phyloP scores from a whole-genome alignment of 2,888 invertebrate genomes.

The Eumacrocentrus americanus region DNA sequence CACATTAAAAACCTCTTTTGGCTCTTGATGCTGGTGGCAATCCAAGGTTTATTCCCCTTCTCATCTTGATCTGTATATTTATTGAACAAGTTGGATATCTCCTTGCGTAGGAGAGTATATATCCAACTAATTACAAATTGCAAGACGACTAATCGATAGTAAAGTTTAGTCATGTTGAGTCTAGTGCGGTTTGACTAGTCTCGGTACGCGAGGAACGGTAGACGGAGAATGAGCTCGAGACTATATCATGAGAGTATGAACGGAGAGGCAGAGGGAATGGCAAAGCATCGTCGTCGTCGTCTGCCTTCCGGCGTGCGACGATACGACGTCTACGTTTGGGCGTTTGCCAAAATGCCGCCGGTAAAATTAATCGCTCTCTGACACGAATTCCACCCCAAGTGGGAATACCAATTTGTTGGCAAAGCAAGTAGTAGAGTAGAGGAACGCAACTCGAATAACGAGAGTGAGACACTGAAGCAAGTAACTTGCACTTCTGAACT shows the following conservation, averaged over 20 bases:
- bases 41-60: background rate
- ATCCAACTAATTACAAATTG: background rate
- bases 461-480: background rate
- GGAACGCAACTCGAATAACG: background rate
- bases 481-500: conserved; percentile 4
- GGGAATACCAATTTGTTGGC: conserved; percentile 53
- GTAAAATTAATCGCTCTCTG: conserved; percentile 56
- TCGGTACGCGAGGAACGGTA: background rate
- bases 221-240: background rate
- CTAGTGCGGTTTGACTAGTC: conserved; percentile 1
- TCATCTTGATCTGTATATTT: background rate
- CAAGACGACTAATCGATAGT: conserved; percentile 29
- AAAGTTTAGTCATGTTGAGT: conserved; percentile 16
- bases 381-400: conserved; percentile 55
- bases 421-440: conserved; percentile 29
- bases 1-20: background rate
- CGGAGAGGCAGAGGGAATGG: conserved; percentile 26
- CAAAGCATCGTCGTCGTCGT: conserved; percentile 1
- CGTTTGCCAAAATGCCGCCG: conserved; percentile 50
- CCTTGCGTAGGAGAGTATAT: background rate
- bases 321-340: conserved; percentile 41
- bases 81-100: background rate
- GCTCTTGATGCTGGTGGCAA: background rate
- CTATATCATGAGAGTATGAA: background rate
- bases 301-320: conserved; percentile 21